phyloP scores from a whole-genome alignment of 2,797 vertebrate genomes.

The Channallabes apus region DNA sequence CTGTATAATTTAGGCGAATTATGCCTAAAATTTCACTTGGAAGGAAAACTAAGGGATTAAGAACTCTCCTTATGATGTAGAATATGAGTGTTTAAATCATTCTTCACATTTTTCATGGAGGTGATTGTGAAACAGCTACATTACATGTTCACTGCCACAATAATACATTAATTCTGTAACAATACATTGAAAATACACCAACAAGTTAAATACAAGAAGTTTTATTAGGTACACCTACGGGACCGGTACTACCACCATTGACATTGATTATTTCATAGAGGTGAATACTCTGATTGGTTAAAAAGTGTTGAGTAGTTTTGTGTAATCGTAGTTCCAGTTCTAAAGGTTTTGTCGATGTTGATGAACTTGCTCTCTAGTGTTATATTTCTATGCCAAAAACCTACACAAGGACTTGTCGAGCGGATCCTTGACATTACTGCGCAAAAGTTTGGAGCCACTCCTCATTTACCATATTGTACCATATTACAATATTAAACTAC shows the following conservation, averaged over 20 bases:
- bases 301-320: background rate
- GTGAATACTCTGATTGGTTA: background rate
- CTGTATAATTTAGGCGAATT: slow-evolving; percentile 4
- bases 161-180: background rate
- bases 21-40: background rate
- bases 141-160: too few species aligned
- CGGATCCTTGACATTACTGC: background rate
- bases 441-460: too few species aligned
- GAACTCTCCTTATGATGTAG: background rate
- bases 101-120: background rate
- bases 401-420: background rate
- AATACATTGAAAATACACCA: background rate
- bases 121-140: background rate
- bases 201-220: background rate
- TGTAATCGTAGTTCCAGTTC: background rate
- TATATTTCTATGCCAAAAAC: background rate
- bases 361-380: background rate
- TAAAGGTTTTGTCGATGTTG: background rate
- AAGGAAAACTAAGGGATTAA: background rate
- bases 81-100: background rate
- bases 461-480: too few species aligned
- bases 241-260: background rate
- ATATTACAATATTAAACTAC: too few species aligned
- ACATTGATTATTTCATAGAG: background rate
- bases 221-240: background rate